Evolutionary conservation across 1,140 invertebrate species (phyloP).

Genomic region (Cydia pomonella): DNA sequence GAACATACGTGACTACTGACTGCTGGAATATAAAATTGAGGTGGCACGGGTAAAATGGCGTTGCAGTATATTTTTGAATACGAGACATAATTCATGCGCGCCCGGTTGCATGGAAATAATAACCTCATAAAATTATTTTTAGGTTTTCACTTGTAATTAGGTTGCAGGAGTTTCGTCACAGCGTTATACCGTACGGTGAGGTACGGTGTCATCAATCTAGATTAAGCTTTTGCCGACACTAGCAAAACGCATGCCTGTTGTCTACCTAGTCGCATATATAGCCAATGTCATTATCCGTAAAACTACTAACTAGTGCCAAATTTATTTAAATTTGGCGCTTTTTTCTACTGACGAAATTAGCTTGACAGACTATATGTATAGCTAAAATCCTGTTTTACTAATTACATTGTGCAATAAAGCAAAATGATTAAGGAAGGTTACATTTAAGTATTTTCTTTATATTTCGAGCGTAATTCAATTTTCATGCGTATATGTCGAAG

Average conservation of each 20-base stretch:
- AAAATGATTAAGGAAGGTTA: too few species aligned
- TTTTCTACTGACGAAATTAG: too few species aligned
- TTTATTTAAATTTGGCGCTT: too few species aligned
- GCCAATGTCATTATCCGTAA: too few species aligned
- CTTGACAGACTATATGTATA: too few species aligned
- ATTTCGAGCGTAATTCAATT: too few species aligned
- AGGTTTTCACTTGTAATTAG: slow-evolving; percentile 24
- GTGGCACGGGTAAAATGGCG: slow-evolving; percentile 58
- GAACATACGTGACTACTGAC: slow-evolving; percentile 68
- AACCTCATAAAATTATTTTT: slow-evolving; percentile 35
- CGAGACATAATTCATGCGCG: slow-evolving; percentile 56
- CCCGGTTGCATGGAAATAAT: slow-evolving; percentile 43
- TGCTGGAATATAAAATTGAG: slow-evolving; percentile 72
- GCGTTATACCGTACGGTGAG: neutral
- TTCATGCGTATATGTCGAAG: too few species aligned
- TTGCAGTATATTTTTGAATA: slow-evolving; percentile 62
- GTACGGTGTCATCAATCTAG: slow-evolving; percentile 1
- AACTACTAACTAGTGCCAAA: too few species aligned
- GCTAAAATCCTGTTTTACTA: too few species aligned
- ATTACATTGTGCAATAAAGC: too few species aligned
- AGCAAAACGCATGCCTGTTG: neutral
- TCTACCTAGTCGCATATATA: neutral
- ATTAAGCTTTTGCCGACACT: neutral
- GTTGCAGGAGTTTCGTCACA: slow-evolving; percentile 28
- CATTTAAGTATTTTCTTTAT: too few species aligned